Base-by-base conservation (phyloP, 1,140 invertebrate species). In the Phymorhynchus buccinoides region DNA sequence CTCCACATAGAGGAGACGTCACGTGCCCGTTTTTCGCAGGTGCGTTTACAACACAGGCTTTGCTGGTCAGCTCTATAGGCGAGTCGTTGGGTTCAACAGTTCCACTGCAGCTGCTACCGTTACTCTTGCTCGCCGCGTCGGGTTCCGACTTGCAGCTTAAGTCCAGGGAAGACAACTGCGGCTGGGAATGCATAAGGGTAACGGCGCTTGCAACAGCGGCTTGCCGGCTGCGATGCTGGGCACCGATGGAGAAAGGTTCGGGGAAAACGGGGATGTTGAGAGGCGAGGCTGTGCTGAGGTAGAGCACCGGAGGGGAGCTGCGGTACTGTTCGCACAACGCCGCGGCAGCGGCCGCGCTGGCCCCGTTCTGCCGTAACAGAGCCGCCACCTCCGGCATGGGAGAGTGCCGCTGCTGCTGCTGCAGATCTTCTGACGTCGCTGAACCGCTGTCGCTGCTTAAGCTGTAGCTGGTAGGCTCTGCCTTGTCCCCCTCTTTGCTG, bases 201-300 rank as follows among this genome's bases (percentile, higher is more conserved):
- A 37, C 41, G 22, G 80, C 56, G 37, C 52, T 56, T 66, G 80
- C 62, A n/a, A 39, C 81, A n/a, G 48, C 48, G 16, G 81, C 81
- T 66, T 73, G 81, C 12, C n/a, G 62, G 27, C 73, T 62, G 32
- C 81, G 62, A 42, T 66, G 81, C 39, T 83, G 81, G 56, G 84
- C 75, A n/a, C 75, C 83, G 37, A 83, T 83, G 66, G 81, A 83
- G 32, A 83, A 87, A 7, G 86, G 83, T 71, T 88, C 87, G 32
- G 86, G 85, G 77, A 87, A 88, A 75, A 87, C 71, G 22, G 86
- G 86, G 44, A 87, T 83, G 81, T 87, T 87, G 1, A 88, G 77
- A 77, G 77, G 80, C 2, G 83, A 44, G 27, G 56, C 44, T 44
- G 78, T 39, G 41, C 82, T 35, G 77, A 81, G 48, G 83, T 80